Conservation (phyloP, 2,113 vertebrate species). For the Misgurnus anguillicaudatus region DNA sequence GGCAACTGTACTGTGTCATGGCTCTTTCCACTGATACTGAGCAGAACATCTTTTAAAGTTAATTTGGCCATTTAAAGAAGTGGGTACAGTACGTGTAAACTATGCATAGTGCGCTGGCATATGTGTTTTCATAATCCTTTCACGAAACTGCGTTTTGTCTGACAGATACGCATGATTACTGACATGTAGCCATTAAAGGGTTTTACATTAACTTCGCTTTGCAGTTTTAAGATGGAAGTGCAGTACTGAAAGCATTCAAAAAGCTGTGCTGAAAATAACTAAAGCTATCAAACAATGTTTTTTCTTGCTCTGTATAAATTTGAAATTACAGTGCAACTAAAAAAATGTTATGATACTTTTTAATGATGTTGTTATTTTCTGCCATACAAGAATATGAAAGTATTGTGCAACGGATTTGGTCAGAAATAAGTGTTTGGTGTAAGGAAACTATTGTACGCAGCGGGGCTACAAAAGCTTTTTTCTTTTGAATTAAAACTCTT, state of each 20-base stretch:
- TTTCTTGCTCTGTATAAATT: too few relatives aligned
- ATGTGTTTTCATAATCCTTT: not conserved
- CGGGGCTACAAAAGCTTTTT: not conserved
- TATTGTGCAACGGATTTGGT: too few relatives aligned
- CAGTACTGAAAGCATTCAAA: too few relatives aligned
- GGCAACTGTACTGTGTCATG: not conserved
- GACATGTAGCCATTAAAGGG: constrained; percentile 20
- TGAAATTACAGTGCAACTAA: too few relatives aligned
- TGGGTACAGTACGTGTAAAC: not conserved
- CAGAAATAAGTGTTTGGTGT: too few relatives aligned
- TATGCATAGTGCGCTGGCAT: constrained; percentile 8
- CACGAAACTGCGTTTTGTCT: constrained; percentile 21
- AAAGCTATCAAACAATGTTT: not conserved
- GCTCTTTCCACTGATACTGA: not conserved
- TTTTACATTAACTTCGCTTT: not conserved
- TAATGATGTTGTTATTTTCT: too few relatives aligned
- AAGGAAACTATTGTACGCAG: not conserved
- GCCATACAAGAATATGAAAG: not conserved
- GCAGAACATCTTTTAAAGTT: not conserved
- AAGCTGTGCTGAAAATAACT: not conserved
- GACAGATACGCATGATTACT: not conserved
- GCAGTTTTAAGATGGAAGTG: constrained; percentile 9
- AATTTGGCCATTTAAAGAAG: constrained; percentile 1
- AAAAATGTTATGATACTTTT: too few relatives aligned
- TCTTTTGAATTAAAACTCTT: not conserved